phyloP scores from a whole-genome alignment of 1,140 invertebrate species.

The Caenorhabditis inopinata region DNA sequence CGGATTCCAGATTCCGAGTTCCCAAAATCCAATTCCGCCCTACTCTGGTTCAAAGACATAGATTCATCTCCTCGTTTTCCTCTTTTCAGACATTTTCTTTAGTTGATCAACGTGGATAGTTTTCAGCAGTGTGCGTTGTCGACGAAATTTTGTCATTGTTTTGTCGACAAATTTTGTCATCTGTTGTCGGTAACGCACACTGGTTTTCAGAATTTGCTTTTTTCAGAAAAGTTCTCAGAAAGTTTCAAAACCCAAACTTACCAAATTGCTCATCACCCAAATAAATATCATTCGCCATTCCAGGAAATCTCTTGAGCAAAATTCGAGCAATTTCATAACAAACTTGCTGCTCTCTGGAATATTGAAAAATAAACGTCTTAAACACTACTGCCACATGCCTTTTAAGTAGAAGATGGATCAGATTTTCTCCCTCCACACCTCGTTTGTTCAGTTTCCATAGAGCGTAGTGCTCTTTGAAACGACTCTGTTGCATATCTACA shows the following conservation, averaged over 20 bases:
- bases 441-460: constrained; percentile 96
- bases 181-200: too few species aligned
- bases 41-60: too few species aligned
- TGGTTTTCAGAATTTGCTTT: too few species aligned
- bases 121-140: too few species aligned
- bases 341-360: constrained; percentile 43
- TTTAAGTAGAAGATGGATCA: constrained; percentile 90
- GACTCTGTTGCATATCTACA: constrained; percentile 54
- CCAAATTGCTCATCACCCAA: constrained; percentile 95
- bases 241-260: constrained; percentile 65
- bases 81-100: too few species aligned
- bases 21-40: too few species aligned
- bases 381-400: constrained; percentile 72
- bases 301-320: constrained; percentile 85
- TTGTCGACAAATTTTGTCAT: too few species aligned
- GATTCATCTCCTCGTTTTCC: too few species aligned
- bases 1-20: too few species aligned
- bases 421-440: constrained; percentile 87
- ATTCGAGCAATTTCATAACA: constrained; percentile 75
- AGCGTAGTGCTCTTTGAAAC: constrained; percentile 74
- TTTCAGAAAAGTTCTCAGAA: background rate
- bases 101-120: too few species aligned
- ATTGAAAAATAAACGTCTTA: background rate
- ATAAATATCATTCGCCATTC: constrained; percentile 86
- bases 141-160: too few species aligned